Conservation (phyloP, 2,888 invertebrate genomes). For the Torymus aiolomorphi region DNA sequence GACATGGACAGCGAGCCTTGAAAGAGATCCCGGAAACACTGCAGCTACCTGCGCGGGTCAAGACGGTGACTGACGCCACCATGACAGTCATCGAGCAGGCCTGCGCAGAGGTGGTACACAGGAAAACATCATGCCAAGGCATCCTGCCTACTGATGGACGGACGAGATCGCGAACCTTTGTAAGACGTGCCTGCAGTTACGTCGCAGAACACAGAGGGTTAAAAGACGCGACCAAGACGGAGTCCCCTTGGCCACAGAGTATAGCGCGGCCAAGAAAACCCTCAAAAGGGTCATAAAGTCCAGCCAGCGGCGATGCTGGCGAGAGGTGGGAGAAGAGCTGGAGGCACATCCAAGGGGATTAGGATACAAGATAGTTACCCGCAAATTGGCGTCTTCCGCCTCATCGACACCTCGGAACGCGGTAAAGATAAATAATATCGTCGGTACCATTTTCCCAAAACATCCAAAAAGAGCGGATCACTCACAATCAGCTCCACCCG, state of each 20-base stretch:
- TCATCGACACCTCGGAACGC: no score
- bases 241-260: no score
- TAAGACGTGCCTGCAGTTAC: neutral
- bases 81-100: neutral
- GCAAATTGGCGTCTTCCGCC: no score
- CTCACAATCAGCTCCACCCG: no score
- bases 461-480: no score
- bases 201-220: no score
- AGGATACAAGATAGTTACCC: slow-evolving; percentile 49
- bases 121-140: neutral
- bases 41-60: neutral
- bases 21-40: neutral
- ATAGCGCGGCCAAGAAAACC: no score
- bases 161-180: neutral
- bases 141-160: slow-evolving; percentile 16
- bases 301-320: slow-evolving; percentile 47
- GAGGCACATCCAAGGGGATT: slow-evolving; percentile 46
- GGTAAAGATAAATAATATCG: no score
- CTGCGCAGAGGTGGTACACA: neutral
- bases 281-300: slow-evolving; percentile 27
- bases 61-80: neutral
- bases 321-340: slow-evolving; percentile 34
- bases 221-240: no score
- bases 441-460: no score
- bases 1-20: no score